Conservation (phyloP, 2,797 vertebrate genomes). For the Falco biarmicus region DNA sequence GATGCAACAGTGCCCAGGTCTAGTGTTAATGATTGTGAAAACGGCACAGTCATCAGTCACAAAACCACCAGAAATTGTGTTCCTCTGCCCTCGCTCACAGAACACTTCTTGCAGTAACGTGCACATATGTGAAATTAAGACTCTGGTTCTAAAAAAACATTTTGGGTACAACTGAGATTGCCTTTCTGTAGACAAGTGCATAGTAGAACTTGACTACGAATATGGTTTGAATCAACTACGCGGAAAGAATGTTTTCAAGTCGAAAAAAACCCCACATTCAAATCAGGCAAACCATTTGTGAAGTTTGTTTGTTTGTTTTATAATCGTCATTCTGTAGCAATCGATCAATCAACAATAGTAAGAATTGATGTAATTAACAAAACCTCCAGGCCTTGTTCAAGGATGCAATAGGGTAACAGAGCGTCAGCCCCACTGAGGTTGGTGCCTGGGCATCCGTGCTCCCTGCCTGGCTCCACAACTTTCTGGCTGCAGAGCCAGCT, state of each 20-base stretch:
- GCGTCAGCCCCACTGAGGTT: not conserved
- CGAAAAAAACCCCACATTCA: not conserved
- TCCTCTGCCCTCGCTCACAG: not conserved
- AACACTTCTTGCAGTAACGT: not conserved
- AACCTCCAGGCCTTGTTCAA: not conserved
- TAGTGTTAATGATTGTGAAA: not conserved
- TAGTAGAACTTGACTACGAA: not conserved
- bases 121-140: accelerated
- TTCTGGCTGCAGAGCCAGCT: not conserved
- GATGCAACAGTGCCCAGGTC: not conserved
- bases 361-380: not conserved
- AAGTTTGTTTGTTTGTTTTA: not conserved
- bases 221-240: not conserved
- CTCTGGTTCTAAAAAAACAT: not conserved
- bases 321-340: not conserved
- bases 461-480: not conserved
- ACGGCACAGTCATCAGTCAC: not conserved
- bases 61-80: not conserved
- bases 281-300: not conserved
- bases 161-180: not conserved
- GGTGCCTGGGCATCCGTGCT: not conserved
- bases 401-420: not conserved
- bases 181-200: not conserved
- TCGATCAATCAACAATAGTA: not conserved
- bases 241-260: not conserved